Evolutionary conservation across 1,140 invertebrate genomes (phyloP).

Genomic region (Cydia strobilella): DNA sequence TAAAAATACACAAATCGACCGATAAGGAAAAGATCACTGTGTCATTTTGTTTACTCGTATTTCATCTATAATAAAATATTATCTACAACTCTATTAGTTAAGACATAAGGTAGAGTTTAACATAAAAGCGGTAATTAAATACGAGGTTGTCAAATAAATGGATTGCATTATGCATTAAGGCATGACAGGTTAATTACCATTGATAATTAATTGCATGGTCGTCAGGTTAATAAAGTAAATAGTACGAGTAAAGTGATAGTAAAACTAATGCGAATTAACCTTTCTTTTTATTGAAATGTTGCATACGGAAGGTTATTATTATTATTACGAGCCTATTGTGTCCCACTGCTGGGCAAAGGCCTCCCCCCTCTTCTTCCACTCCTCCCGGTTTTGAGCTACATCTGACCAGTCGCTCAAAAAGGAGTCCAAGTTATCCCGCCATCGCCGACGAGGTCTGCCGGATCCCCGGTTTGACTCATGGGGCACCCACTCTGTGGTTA

Average conservation of each 20-base stretch:
- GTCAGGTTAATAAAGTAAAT: neutral
- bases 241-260: neutral
- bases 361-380: no score
- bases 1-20: neutral
- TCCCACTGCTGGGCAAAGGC: no score
- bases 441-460: no score
- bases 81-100: neutral
- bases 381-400: no score
- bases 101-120: neutral
- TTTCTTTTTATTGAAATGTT: neutral
- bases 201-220: slow-evolving; percentile 11
- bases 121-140: neutral
- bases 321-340: no score
- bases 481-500: no score
- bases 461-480: no score
- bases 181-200: neutral
- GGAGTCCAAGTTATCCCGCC: no score
- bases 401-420: no score
- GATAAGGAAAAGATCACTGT: neutral
- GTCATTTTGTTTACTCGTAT: neutral
- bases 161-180: neutral
- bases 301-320: neutral
- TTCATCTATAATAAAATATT: neutral
- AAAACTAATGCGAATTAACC: neutral
- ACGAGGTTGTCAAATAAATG: neutral